Evolutionary conservation across 1,140 invertebrate species (phyloP).

Genomic region (Eupristina koningsbergeri): DNA sequence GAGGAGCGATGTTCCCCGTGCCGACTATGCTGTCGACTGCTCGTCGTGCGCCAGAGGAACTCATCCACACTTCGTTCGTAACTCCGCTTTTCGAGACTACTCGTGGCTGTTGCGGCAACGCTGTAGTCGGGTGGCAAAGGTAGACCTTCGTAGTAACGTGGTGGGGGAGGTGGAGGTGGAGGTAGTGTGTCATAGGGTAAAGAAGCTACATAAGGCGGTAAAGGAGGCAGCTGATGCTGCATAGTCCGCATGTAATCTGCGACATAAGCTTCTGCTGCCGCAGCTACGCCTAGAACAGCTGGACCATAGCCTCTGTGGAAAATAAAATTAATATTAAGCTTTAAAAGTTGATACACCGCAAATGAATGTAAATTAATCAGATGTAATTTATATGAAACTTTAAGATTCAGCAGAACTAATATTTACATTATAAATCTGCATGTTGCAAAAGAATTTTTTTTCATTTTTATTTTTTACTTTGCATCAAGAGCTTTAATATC

Average conservation of each 20-base stretch:
- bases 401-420: too few species aligned
- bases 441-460: too few species aligned
- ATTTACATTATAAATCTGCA: too few species aligned
- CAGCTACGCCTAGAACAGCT: conserved; percentile 73
- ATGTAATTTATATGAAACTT: too few species aligned
- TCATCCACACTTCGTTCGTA: conserved; percentile 93
- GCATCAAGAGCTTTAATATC: too few species aligned
- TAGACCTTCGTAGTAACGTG: conserved; percentile 85
- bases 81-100: conserved; percentile 81
- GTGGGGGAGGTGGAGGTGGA: conserved; percentile 80
- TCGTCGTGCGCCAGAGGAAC: conserved; percentile 86
- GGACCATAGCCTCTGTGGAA: conserved; percentile 64
- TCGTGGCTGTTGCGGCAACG: conserved; percentile 75
- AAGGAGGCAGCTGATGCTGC: conserved; percentile 83
- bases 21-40: conserved; percentile 53
- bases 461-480: too few species aligned
- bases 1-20: conserved; percentile 68
- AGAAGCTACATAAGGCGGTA: conserved; percentile 79
- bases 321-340: not conserved
- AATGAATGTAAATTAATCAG: too few species aligned
- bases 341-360: too few species aligned
- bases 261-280: conserved; percentile 83
- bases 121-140: conserved; percentile 78
- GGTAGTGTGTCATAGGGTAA: conserved; percentile 83
- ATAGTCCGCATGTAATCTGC: conserved; percentile 87